These are phyloP conservation scores for Brachycybe producta DNA, from an alignment of 2,888 invertebrate genomes.

Conservation along the genomic window DNA sequence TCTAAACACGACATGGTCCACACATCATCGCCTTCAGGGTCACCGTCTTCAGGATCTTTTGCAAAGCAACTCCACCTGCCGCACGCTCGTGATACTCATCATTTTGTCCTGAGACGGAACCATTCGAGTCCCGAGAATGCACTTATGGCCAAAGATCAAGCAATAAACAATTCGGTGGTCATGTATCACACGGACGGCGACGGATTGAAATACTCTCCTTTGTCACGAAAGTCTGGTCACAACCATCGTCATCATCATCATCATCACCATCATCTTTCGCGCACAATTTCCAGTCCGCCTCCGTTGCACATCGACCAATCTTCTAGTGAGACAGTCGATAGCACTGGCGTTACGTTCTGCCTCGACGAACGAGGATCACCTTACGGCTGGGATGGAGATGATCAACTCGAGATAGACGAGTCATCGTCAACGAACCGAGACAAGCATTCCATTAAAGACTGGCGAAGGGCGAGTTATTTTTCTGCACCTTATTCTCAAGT, in stretches of 20 bases:
- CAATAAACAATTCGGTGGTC: conserved; percentile 11
- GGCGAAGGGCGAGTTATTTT: conserved; percentile 16
- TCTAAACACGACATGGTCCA: conserved; percentile 4
- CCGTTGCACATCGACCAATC: conserved; percentile 16
- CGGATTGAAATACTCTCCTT: not conserved
- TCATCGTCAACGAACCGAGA: too few species aligned
- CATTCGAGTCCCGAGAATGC: too few species aligned
- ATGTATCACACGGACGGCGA: conserved; percentile 1
- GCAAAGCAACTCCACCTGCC: not conserved
- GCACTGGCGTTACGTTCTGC: conserved; percentile 19
- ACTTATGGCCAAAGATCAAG: conserved; percentile 12
- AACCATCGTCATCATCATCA: not conserved
- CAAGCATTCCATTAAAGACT: too few species aligned
- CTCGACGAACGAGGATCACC: conserved; percentile 19
- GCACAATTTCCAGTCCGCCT: conserved; percentile 4
- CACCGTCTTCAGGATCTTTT: conserved; percentile 6
- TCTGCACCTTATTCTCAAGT: not conserved
- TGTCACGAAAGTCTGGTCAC: conserved; percentile 16
- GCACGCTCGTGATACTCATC: not conserved
- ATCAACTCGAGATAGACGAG: conserved; percentile 19
- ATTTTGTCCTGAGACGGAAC: not conserved
- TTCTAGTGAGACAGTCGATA: conserved; percentile 19
- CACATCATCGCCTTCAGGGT: conserved; percentile 10
- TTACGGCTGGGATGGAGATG: conserved; percentile 19
- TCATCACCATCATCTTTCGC: not conserved